Conservation (phyloP, 1,140 invertebrate species). For the Danaus plexippus region DNA sequence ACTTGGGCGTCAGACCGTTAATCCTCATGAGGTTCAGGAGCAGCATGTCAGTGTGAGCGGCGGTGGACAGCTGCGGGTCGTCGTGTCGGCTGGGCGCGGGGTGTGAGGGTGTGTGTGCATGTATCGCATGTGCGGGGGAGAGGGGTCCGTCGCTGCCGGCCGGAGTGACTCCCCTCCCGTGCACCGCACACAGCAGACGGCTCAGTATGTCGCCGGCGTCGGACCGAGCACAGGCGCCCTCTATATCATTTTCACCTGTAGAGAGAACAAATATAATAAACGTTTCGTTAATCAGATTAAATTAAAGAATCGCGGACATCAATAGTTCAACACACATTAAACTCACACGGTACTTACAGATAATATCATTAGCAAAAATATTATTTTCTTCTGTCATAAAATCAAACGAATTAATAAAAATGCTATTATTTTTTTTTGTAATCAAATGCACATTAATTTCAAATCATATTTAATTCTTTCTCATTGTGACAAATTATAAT, state of each 20-base stretch:
- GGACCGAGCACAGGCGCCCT: conserved; percentile 24
- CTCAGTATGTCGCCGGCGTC: conserved; percentile 16
- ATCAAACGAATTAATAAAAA: too few species aligned
- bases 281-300: too few species aligned
- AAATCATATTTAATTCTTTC: too few species aligned
- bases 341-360: too few species aligned
- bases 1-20: conserved; percentile 55
- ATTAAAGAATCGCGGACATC: too few species aligned
- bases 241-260: conserved; percentile 58
- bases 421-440: too few species aligned
- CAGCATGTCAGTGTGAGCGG: conserved; percentile 59
- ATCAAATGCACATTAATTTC: too few species aligned
- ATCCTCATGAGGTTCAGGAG: conserved; percentile 62
- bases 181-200: conserved; percentile 10
- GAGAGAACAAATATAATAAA: not conserved
- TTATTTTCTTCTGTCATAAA: too few species aligned
- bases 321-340: too few species aligned
- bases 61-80: conserved; percentile 54
- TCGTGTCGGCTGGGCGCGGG: conserved; percentile 21
- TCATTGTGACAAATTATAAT: too few species aligned
- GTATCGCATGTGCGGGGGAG: conserved; percentile 13
- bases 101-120: conserved; percentile 26
- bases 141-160: conserved; percentile 33
- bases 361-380: too few species aligned
- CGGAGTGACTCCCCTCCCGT: conserved; percentile 29